Conservation (phyloP, 2,888 invertebrate genomes). For the Cephus nigrinus region DNA sequence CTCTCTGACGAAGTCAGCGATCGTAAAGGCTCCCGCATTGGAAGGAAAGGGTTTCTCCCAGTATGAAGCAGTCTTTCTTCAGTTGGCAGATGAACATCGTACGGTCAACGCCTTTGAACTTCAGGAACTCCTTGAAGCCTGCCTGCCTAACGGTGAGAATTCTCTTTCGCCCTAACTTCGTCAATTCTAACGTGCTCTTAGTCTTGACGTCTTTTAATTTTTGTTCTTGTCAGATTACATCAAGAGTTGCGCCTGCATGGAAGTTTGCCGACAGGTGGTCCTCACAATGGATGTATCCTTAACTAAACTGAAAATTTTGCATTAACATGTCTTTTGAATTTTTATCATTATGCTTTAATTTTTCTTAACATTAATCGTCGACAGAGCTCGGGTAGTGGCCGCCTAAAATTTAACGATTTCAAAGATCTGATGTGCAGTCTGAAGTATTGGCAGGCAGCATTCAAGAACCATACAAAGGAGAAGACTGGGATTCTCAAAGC, state of each 20-base stretch:
- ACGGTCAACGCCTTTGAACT: conserved; percentile 92
- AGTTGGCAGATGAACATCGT: conserved; percentile 89
- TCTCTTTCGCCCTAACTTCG: background rate
- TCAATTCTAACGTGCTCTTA: background rate
- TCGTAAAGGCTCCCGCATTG: conserved; percentile 80
- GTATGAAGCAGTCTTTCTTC: conserved; percentile 90
- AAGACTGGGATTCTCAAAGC: conserved; percentile 90
- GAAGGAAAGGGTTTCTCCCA: conserved; percentile 83
- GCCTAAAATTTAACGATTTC: conserved; percentile 86
- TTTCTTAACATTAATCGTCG: conserved; percentile 5
- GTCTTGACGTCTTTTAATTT: conserved; percentile 4
- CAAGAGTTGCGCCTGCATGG: conserved; percentile 92
- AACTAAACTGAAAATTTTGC: conserved; percentile 13
- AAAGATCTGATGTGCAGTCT: conserved; percentile 92
- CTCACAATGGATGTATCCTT: conserved; percentile 88
- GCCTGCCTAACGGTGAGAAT: conserved; percentile 81
- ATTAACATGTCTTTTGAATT: background rate
- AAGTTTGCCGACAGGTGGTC: conserved; percentile 91
- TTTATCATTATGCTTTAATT: background rate
- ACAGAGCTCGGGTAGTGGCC: conserved; percentile 81
- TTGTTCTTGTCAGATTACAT: conserved; percentile 78
- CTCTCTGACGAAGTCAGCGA: conserved; percentile 77
- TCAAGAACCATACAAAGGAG: conserved; percentile 90
- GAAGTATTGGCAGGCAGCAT: conserved; percentile 91
- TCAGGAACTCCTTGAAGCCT: conserved; percentile 89